Base-by-base conservation (phyloP, 2,797 vertebrate species). In the Galagoides demidoff region DNA sequence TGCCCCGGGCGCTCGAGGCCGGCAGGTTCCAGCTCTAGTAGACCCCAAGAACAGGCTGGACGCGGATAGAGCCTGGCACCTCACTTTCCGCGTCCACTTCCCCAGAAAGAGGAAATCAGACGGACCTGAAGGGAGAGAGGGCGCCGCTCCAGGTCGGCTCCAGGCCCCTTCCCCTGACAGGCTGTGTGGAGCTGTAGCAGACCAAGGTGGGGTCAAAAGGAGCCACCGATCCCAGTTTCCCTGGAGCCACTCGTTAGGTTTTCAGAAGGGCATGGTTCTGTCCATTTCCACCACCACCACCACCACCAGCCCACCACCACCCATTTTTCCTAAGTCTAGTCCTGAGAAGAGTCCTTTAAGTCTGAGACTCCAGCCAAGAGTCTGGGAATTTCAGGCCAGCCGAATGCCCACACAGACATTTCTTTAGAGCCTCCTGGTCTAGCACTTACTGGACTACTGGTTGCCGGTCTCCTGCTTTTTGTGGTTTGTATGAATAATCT, bases 71-170 rank as follows among this genome's bases (percentile, higher is more conserved):
- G 70, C 1, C 9, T 0, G 59, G 31, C 49, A 13, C 52, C n/a
- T 63, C 59, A n/a, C 31, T 79, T 64, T 23, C 59, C 10, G 12
- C 0, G 0, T 19, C 7, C 6, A 0, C 1, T 23, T 34, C 77
- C 59, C 55, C 29, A 39, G 52, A 64, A 39, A 52, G 37, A 34
- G n/a, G 29, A 59, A 70, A 27, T 52, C 6, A 1, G 39, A 86
- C 45, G 0, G 39, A 86, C 61, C 27, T 14, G 27, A 43, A 45
- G 39, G 6, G 9, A 27, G 37, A 16, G 37, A 52, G 29, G 22
- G 16, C 5, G 23, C 61, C 74, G 78, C n/a, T 7, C 5, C 3
- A 61, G 59, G 74, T 39, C 37, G 7, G n/a, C 70, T 25, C 8
- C 39, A 27, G 3, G 25, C 22, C 23, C 78, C 63, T 13, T 2